phyloP scores from a whole-genome alignment of 2,113 vertebrate genomes.

The Sorex araneus region DNA sequence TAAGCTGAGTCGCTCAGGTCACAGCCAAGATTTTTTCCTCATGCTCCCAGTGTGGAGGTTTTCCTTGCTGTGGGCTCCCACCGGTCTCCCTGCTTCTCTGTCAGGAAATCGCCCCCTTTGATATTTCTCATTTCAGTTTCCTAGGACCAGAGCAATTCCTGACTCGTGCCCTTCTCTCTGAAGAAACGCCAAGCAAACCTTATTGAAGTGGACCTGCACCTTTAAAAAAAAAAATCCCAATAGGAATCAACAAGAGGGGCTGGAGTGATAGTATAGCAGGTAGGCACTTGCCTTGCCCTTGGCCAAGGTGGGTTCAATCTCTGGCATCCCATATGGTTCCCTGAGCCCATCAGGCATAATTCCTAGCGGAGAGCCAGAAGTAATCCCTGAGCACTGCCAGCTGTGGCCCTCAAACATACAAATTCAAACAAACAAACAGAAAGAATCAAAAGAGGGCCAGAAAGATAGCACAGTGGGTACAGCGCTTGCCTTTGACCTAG shows the following conservation, averaged over 20 bases:
- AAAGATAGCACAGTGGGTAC: not conserved
- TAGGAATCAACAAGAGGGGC: not conserved
- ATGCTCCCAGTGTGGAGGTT: not conserved
- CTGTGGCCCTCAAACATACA: too few species aligned
- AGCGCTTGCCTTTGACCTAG: too few species aligned
- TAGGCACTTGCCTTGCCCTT: too few species aligned
- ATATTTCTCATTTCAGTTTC: not conserved
- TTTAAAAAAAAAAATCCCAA: constrained; percentile 15
- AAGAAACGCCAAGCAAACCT: constrained; percentile 36
- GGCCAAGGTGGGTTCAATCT: too few species aligned
- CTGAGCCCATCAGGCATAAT: too few species aligned
- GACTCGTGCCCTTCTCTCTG: not conserved
- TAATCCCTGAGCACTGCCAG: too few species aligned
- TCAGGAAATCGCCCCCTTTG: not conserved
- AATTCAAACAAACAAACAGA: not conserved
- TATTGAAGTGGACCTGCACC: not conserved
- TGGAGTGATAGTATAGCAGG: not conserved
- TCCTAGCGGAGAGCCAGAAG: too few species aligned
- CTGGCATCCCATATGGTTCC: too few species aligned
- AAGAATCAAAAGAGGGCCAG: not conserved
- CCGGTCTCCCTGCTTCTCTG: not conserved
- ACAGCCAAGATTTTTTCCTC: not conserved
- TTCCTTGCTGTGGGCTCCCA: not conserved
- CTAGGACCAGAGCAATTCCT: not conserved
- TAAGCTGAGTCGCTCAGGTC: not conserved